A percentile compares a stretch with the other conserved stretches of the same genome.
Evolutionary conservation across 1,140 invertebrate genomes (phyloP).

Genomic region (Musca domestica): DNA sequence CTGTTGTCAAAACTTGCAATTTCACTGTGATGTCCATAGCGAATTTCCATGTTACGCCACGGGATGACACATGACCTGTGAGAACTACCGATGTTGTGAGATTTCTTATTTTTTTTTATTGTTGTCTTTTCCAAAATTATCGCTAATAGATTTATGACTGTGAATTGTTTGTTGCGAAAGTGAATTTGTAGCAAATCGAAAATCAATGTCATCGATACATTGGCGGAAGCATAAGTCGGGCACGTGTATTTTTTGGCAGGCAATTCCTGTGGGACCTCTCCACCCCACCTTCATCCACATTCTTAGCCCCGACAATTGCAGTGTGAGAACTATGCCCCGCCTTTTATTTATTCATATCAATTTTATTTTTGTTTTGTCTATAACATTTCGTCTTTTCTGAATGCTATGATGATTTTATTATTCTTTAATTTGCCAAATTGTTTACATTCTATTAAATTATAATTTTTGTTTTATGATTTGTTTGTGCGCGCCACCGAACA

Average conservation of each 20-base stretch:
- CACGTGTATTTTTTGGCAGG: background rate
- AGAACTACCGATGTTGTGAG: background rate
- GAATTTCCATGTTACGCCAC: background rate
- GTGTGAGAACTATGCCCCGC: background rate
- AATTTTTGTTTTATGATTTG: constrained; percentile 29
- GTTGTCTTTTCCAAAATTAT: background rate
- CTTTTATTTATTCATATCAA: too few species aligned
- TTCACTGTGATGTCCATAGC: constrained; percentile 9
- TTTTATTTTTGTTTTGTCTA: constrained; percentile 12
- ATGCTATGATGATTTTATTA: constrained; percentile 35
- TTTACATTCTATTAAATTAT: constrained; percentile 52
- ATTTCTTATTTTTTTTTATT: too few species aligned
- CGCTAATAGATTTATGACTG: constrained; percentile 14
- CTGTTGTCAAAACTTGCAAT: constrained; percentile 7
- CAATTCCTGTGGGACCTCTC: background rate
- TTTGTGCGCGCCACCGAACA: background rate
- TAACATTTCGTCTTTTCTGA: background rate
- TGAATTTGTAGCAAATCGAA: too few species aligned
- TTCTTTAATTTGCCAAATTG: constrained; percentile 52
- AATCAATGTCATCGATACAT: too few species aligned
- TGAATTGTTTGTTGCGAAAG: too few species aligned
- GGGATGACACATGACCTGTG: constrained; percentile 4
- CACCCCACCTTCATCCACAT: background rate
- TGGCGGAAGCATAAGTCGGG: background rate
- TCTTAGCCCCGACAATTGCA: background rate